These are phyloP conservation scores for Phasianus colchicus DNA, from an alignment of 2,113 vertebrate species.

Conservation along the genomic window DNA sequence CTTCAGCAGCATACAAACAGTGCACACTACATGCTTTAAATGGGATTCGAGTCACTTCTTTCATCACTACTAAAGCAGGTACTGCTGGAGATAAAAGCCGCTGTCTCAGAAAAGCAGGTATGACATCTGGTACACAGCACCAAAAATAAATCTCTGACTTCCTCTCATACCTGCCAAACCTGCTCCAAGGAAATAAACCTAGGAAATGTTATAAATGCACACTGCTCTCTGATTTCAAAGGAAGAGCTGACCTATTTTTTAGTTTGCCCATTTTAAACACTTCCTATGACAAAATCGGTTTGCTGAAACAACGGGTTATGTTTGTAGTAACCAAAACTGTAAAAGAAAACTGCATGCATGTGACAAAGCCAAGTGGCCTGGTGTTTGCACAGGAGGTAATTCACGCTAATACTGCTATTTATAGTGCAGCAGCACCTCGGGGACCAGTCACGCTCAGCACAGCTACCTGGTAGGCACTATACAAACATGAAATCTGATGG, in stretches of 20 bases:
- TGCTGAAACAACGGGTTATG: conserved; percentile 36
- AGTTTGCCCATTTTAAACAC: conserved; percentile 20
- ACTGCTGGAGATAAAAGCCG: conserved; percentile 71
- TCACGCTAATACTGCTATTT: background rate
- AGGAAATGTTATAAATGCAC: conserved; percentile 62
- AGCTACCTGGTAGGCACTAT: background rate
- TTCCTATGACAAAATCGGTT: conserved; percentile 50
- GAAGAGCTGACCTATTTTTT: conserved; percentile 71
- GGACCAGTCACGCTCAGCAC: conserved; percentile 17
- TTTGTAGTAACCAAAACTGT: conserved; percentile 27
- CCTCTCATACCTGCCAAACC: conserved; percentile 69
- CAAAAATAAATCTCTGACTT: conserved; percentile 78
- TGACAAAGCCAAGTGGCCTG: background rate
- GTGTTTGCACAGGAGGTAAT: conserved; percentile 2
- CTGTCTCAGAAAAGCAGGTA: conserved; percentile 70
- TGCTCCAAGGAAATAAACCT: conserved; percentile 63
- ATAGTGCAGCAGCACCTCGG: conserved; percentile 15
- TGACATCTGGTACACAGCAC: conserved; percentile 71
- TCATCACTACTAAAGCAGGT: conserved; percentile 59
- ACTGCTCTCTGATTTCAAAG: conserved; percentile 69
- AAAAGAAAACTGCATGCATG: conserved; percentile 4
- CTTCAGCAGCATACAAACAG: conserved; percentile 56
- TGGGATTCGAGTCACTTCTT: conserved; percentile 62
- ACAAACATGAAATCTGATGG: background rate
- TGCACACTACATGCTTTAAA: conserved; percentile 53